Evolutionary conservation across 2,888 invertebrate species (phyloP).

Genomic region (Boloria euphrosyne): DNA sequence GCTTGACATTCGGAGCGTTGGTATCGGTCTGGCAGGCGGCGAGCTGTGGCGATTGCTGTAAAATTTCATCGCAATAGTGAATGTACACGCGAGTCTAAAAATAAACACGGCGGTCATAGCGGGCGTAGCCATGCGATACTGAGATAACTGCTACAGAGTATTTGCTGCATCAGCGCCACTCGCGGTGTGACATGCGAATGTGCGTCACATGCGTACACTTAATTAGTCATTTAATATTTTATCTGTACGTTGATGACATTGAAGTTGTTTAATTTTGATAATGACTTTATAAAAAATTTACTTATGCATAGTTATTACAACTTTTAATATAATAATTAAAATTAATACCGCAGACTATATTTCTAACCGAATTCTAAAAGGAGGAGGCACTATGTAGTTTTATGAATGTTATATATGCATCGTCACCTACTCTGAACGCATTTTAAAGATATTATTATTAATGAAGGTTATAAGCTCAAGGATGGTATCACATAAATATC

Average conservation of each 20-base stretch:
- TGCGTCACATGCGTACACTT: slow-evolving; percentile 54
- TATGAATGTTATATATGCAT: too few relatives aligned
- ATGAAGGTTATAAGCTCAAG: too few relatives aligned
- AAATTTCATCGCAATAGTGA: slow-evolving; percentile 75
- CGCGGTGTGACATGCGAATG: slow-evolving; percentile 60
- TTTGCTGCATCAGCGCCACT: slow-evolving; percentile 56
- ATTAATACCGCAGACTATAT: too few relatives aligned
- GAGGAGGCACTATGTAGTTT: too few relatives aligned
- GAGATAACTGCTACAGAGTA: slow-evolving; percentile 69
- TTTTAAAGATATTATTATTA: too few relatives aligned
- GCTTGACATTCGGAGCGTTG: slow-evolving; percentile 71
- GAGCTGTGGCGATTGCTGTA: slow-evolving; percentile 59
- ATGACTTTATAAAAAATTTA: too few relatives aligned
- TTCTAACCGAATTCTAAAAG: too few relatives aligned
- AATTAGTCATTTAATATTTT: slow-evolving; percentile 61
- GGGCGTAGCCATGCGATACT: slow-evolving; percentile 71
- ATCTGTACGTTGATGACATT: slow-evolving; percentile 34
- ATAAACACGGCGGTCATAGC: slow-evolving; percentile 73
- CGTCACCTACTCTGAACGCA: too few relatives aligned
- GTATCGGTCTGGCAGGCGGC: slow-evolving; percentile 64
- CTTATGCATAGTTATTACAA: too few relatives aligned
- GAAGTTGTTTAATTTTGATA: too few relatives aligned
- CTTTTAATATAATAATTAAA: too few relatives aligned
- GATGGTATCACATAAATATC: too few relatives aligned
- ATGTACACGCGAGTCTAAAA: slow-evolving; percentile 75